Evolutionary conservation across 2,113 vertebrate species (phyloP).

Genomic region (Puma concolor): DNA sequence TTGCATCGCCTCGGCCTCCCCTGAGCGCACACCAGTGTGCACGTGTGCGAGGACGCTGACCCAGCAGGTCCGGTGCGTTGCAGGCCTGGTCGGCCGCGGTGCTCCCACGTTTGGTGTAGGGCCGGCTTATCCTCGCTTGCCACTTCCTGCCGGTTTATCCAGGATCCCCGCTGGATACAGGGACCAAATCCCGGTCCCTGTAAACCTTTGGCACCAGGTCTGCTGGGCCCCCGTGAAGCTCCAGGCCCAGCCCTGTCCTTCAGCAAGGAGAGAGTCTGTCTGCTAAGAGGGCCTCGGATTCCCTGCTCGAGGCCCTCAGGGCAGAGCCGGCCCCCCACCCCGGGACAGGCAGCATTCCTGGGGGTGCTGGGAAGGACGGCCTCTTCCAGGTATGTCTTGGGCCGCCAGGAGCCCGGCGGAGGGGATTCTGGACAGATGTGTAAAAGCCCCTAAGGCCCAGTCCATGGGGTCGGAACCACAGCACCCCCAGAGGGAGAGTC

Average conservation of each 20-base stretch:
- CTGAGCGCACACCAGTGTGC: too few species aligned
- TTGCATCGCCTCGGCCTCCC: neutral
- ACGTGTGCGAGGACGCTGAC: neutral
- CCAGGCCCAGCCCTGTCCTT: neutral
- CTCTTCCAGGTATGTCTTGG: rapidly evolving
- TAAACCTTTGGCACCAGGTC: neutral
- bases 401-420: too few species aligned
- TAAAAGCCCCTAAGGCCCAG: neutral
- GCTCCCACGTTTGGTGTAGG: neutral
- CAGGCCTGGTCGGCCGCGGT: neutral
- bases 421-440: too few species aligned
- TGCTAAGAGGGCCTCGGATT: neutral
- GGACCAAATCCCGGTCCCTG: neutral
- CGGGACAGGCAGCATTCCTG: rapidly evolving
- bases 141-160: neutral
- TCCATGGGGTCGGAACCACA: rapidly evolving
- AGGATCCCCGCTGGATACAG: neutral
- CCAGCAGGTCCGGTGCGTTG: neutral
- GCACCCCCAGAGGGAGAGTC: rapidly evolving
- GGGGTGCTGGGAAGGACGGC: neutral
- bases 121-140: too few species aligned
- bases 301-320: rapidly evolving
- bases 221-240: neutral
- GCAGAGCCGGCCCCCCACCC: neutral
- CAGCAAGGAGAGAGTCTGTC: neutral